Base-by-base conservation (phyloP, 2,797 vertebrate genomes). In the Lacerta viridis region DNA sequence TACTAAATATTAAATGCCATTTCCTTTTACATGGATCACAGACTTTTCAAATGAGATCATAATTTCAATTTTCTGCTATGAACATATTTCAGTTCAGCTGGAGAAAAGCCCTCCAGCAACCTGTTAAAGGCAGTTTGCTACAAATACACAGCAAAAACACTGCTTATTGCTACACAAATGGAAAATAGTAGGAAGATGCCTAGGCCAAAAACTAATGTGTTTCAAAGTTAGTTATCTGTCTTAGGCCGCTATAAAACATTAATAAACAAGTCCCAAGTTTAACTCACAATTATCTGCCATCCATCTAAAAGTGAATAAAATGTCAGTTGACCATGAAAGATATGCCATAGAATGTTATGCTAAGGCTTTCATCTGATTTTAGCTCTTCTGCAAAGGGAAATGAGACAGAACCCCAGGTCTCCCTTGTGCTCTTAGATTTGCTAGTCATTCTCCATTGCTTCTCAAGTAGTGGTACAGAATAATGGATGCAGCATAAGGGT, bases 401-500 rank as follows among this genome's bases (percentile, higher is more conserved):
- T 25, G 36, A 66, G 5, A 33, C 9, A 76, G 78, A 46, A 66
- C 17, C 17, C 41, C 15, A 86, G 59, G n/a, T 25, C 20, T 50
- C 8, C 59, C 20, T 41, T 41, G 4, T 33, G 41, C 66, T 36
- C n/a, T 86, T 75, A 78, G 41, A 86, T 68, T 68, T 86, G 29
- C 75, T 50, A 79, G 61, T 79, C 84, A 79, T 39, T 78, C 39
- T 69, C 68, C 75, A 69, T 78, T 78, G 39, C 61, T 78, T 46
- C 75, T 50, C 23, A 78, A 50, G 39, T 68, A 68, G 39, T 36
- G 41, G 39, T 25, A 79, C 23, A 46, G 6, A 59, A 17, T 41
- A 15, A 59, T 80, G 59, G 64, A 89, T 92, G 86, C 86, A 90
- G 25, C 43, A 81, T 59, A 76, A 55, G 59, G 43, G 72, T 90